Conservation (phyloP, 2,888 invertebrate genomes). For the Frankliniella fusca region DNA sequence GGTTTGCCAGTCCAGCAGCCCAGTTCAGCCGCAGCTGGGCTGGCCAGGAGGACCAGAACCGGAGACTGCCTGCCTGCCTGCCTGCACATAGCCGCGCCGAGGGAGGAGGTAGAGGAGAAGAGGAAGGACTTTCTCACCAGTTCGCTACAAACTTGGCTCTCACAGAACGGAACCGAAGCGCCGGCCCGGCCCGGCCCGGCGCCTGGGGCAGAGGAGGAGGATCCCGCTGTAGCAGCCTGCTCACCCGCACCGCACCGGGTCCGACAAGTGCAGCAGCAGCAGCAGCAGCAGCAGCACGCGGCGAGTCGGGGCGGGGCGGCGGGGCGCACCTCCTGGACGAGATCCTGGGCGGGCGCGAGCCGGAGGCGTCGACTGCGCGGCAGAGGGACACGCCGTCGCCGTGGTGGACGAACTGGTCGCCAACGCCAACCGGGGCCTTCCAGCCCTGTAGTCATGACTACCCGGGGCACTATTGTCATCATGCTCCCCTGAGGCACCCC, state of each 20-base stretch:
- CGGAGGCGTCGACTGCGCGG: not conserved
- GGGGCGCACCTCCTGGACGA: not conserved
- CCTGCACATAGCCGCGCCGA: too few species aligned
- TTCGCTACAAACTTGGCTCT: not conserved
- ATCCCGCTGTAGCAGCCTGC: not conserved
- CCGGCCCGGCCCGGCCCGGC: too few species aligned
- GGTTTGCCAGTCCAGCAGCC: too few species aligned
- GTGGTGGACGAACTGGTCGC: not conserved
- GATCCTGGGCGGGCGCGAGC: not conserved
- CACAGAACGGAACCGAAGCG: too few species aligned
- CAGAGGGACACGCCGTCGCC: not conserved
- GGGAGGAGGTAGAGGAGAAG: too few species aligned
- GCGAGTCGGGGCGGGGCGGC: not conserved
- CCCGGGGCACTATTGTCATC: not conserved
- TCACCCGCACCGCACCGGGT: not conserved
- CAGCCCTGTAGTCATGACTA: not conserved
- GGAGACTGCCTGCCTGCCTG: too few species aligned
- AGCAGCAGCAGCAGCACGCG: not conserved
- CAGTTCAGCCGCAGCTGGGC: too few species aligned
- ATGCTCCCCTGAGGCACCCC: not conserved
- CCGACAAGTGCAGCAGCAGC: too few species aligned
- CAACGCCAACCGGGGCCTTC: not conserved
- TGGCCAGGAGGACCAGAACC: too few species aligned
- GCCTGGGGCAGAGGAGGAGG: too few species aligned
- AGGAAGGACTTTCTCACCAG: not conserved